phyloP scores from a whole-genome alignment of 2,888 invertebrate genomes.

The Craniophora ligustri region DNA sequence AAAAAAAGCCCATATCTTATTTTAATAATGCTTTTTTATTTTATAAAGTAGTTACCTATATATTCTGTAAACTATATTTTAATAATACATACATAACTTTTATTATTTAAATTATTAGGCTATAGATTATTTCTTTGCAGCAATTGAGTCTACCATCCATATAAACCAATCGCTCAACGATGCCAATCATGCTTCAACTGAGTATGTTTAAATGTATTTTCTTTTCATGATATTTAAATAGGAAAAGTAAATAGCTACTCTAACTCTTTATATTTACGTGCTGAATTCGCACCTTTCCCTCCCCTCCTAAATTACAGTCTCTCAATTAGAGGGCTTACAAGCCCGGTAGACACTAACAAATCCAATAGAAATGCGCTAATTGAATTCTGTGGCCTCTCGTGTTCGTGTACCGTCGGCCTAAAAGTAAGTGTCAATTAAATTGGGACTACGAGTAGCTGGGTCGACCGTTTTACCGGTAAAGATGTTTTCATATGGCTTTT shows the following conservation, averaged over 20 bases:
- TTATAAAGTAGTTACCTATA: no score
- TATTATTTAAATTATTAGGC: no score
- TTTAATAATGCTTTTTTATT: no score
- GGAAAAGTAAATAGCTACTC: neutral
- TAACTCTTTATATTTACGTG: neutral
- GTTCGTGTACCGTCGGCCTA: neutral
- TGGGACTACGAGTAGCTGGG: neutral
- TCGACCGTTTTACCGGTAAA: neutral
- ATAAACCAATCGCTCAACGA: no score
- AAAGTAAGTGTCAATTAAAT: neutral
- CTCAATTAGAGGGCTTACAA: neutral
- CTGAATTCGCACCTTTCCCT: neutral
- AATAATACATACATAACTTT: no score
- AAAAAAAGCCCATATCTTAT: no score
- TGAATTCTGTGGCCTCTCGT: neutral
- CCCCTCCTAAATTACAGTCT: neutral
- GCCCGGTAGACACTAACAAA: neutral
- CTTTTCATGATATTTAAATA: no score
- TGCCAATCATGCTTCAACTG: no score
- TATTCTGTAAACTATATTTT: no score
- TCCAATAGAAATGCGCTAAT: slow-evolving; percentile 5
- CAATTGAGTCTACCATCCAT: no score
- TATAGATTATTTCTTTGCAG: no score
- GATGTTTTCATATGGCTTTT: neutral
- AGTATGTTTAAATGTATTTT: no score